phyloP scores from a whole-genome alignment of 2,113 vertebrate species.

The Lates calcarifer region DNA sequence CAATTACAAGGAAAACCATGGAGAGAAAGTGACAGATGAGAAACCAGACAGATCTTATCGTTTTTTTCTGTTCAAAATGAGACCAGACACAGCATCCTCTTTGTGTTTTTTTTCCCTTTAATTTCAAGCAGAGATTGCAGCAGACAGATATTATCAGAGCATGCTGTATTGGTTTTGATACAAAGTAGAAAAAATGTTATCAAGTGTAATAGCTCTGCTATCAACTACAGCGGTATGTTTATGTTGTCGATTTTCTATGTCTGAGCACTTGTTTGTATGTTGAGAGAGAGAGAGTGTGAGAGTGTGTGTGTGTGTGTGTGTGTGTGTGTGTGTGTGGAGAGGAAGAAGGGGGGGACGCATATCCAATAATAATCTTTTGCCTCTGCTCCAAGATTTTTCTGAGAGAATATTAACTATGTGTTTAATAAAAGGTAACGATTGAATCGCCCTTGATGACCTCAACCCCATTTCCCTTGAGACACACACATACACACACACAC shows the following conservation, averaged over 20 bases:
- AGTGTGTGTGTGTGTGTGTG: background rate
- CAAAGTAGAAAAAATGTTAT: constrained; percentile 57
- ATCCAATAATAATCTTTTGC: constrained; percentile 51
- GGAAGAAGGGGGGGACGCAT: background rate
- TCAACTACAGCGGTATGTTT: constrained; percentile 51
- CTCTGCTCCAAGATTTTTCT: constrained; percentile 58
- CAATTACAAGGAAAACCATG: constrained; percentile 33
- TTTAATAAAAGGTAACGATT: constrained; percentile 70
- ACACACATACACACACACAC: constrained; percentile 7
- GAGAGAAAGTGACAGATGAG: constrained; percentile 47
- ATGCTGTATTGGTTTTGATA: constrained; percentile 62
- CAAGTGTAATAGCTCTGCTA: constrained; percentile 56
- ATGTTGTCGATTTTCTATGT: constrained; percentile 41
- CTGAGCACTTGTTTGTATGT: constrained; percentile 15
- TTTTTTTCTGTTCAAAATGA: constrained; percentile 52
- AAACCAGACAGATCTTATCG: constrained; percentile 50
- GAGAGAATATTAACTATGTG: constrained; percentile 73
- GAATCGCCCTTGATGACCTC: constrained; percentile 54
- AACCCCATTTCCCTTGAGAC: constrained; percentile 20
- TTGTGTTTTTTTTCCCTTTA: constrained; percentile 41
- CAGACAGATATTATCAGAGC: constrained; percentile 65
- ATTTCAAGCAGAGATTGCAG: constrained; percentile 58
- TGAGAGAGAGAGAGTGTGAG: no score
- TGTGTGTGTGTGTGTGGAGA: background rate
- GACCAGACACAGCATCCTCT: constrained; percentile 31